phyloP scores from a whole-genome alignment of 2,113 vertebrate genomes.

The Mustela lutreola region DNA sequence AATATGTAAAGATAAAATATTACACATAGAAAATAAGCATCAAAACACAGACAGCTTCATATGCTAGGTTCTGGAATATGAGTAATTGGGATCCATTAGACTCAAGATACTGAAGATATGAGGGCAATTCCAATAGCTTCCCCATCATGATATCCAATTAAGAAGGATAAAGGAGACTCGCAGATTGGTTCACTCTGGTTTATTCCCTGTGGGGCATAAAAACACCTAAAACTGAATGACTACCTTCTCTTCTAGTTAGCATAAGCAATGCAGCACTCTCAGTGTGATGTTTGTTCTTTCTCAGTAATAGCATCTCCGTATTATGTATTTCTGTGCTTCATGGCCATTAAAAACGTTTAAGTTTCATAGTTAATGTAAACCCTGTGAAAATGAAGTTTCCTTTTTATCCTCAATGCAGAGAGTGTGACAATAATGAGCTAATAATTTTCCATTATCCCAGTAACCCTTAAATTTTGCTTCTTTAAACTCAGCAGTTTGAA shows the following conservation, averaged over 20 bases:
- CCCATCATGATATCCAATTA: background rate
- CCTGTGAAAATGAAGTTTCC: background rate
- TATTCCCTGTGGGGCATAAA: background rate
- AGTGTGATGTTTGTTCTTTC: background rate
- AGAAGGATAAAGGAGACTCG: background rate
- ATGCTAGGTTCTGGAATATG: background rate
- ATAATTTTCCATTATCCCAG: background rate
- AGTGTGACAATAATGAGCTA: background rate
- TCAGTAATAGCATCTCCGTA: background rate
- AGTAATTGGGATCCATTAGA: background rate
- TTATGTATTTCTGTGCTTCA: background rate
- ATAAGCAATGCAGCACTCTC: background rate
- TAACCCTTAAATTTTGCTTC: background rate
- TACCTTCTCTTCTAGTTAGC: background rate
- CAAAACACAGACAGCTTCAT: background rate
- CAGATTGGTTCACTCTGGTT: background rate
- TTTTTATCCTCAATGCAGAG: background rate
- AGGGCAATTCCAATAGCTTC: background rate
- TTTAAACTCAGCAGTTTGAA: background rate
- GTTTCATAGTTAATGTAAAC: background rate
- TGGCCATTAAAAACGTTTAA: background rate
- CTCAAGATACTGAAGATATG: background rate
- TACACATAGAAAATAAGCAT: background rate
- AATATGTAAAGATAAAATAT: conserved; percentile 13
- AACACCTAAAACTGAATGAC: background rate